Percentiles rank a stretch among this genome's conserved stretches.
These are phyloP conservation scores for Anorthoa munda DNA, from an alignment of 2,888 invertebrate species.

Conservation along the genomic window DNA sequence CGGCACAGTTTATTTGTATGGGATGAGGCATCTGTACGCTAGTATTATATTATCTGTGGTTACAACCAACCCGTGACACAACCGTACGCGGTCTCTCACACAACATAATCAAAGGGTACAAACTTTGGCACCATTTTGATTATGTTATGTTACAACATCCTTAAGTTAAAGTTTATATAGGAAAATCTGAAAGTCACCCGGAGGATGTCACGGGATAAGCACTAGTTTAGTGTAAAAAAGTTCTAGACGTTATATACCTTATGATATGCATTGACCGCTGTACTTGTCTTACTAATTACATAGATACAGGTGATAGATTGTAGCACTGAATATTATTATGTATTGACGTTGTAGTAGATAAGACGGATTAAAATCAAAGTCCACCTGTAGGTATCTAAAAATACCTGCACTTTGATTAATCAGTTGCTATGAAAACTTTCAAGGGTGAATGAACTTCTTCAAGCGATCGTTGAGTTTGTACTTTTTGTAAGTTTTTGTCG, in stretches of 20 bases:
- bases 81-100: neutral
- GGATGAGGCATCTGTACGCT: no score
- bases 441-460: conserved; percentile 3
- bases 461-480: neutral
- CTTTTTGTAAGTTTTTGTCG: neutral
- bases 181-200: neutral
- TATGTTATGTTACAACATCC: no score
- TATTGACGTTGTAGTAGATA: conserved; percentile 6
- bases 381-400: neutral
- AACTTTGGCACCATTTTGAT: no score
- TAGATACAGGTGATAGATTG: conserved; percentile 14
- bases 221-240: neutral
- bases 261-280: neutral
- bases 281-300: conserved; percentile 5
- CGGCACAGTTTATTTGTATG: no score
- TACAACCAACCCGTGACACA: neutral
- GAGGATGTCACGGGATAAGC: neutral
- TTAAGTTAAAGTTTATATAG: neutral
- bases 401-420: neutral
- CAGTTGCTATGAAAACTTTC: neutral
- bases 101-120: no score
- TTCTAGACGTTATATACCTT: neutral
- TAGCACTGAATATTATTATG: conserved; percentile 3
- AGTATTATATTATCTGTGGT: no score
- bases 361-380: neutral